Conservation (phyloP, 2,113 vertebrate species). For the Nothocercus julius region DNA sequence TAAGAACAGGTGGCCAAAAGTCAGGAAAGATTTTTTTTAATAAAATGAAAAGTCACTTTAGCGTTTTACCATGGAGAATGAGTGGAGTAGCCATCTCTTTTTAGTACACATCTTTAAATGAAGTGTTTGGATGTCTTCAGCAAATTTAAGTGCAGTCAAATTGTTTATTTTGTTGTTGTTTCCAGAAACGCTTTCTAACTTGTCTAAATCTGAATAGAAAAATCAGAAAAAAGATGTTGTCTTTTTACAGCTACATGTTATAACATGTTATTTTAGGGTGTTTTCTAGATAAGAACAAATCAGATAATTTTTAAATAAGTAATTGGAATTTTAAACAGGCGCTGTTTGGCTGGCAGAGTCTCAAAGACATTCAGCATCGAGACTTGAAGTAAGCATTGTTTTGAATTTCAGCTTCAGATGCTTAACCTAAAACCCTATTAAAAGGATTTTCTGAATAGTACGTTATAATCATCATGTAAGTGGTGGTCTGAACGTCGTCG, state of each 20-base stretch:
- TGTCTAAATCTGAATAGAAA: not conserved
- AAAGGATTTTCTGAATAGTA: not conserved
- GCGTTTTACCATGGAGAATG: not conserved
- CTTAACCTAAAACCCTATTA: not conserved
- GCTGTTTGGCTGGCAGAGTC: not conserved
- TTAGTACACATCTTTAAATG: not conserved
- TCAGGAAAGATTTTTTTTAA: not conserved
- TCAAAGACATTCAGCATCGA: not conserved
- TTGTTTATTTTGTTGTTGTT: not conserved
- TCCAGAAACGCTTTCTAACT: not conserved
- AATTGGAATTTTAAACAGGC: not conserved
- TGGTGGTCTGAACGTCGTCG: not conserved
- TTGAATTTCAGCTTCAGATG: not conserved
- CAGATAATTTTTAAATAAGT: not conserved
- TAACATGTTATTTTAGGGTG: not conserved
- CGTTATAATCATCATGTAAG: not conserved
- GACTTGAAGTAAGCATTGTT: not conserved
- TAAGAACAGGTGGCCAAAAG: not conserved
- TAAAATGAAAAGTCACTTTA: not conserved
- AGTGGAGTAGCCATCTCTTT: not conserved
- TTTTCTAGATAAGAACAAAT: not conserved
- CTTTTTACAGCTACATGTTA: not conserved
- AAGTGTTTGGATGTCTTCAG: not conserved
- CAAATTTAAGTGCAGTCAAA: not conserved
- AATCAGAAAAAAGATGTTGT: not conserved